phyloP scores from a whole-genome alignment of 2,888 invertebrate species.

The Bedellia somnulentella region DNA sequence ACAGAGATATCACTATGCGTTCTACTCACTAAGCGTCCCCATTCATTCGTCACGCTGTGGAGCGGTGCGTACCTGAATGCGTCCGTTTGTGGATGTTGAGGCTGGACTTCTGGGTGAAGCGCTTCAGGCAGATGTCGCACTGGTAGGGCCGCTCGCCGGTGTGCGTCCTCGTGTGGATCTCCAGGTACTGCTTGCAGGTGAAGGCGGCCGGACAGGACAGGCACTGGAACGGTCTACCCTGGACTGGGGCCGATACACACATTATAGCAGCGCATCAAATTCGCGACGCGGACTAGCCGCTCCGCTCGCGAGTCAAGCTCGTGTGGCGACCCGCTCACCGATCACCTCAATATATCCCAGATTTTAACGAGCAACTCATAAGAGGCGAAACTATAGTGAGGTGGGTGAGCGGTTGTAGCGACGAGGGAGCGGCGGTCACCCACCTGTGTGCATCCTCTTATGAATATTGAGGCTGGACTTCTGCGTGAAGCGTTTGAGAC shows the following conservation, averaged over 20 bases:
- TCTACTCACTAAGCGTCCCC: slow-evolving; percentile 4
- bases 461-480: slow-evolving; percentile 82
- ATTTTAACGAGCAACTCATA: background rate
- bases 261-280: slow-evolving; percentile 59
- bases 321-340: slow-evolving; percentile 54
- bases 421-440: slow-evolving; percentile 17
- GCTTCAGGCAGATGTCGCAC: slow-evolving; percentile 77
- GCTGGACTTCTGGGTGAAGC: slow-evolving; percentile 82
- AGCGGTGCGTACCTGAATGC: slow-evolving; percentile 62
- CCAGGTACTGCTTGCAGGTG: slow-evolving; percentile 63
- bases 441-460: slow-evolving; percentile 74
- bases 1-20: slow-evolving; percentile 9
- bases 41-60: slow-evolving; percentile 4
- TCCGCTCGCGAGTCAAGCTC: slow-evolving; percentile 45
- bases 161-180: slow-evolving; percentile 66
- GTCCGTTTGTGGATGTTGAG: slow-evolving; percentile 80
- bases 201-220: slow-evolving; percentile 63
- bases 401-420: slow-evolving; percentile 13
- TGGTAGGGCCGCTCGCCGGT: slow-evolving; percentile 63
- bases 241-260: slow-evolving; percentile 59
- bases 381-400: background rate
- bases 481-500: slow-evolving; percentile 79
- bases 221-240: slow-evolving; percentile 63
- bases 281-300: slow-evolving; percentile 39
- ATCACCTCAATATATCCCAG: slow-evolving; percentile 23